Base-by-base conservation (phyloP, 2,113 vertebrate species). In the Scortum barcoo region DNA sequence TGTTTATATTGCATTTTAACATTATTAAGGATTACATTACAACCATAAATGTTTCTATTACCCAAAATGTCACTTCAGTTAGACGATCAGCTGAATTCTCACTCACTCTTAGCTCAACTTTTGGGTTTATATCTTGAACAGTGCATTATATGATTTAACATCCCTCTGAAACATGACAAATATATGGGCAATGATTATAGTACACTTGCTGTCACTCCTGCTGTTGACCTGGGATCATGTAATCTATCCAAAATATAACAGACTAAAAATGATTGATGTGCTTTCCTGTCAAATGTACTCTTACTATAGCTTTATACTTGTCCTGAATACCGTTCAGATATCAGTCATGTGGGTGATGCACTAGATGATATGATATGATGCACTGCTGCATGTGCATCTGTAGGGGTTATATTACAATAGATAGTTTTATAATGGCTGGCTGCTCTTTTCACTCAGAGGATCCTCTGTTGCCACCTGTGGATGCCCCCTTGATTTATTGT, bases 401-500 rank as follows among this genome's bases (percentile, higher is more conserved):
- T 58, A 20, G 14, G 12, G 46, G 12, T 46, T 66, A 7, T 50
- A 30, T 57, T 20, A 58, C 19, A 67, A 9, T 20, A n/a, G 2
- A 62, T 36, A 17, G 17, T 62, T n/a, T 69, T 42, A 36, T 56
- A 74, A 44, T 36, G 13, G 57, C 28, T 3, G 19, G 48, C n/a
- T 48, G 56, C 40, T 78, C 62, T 42, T 50, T 81, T 78, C 40
- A 50, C 74, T 42, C 61, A 53, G 42, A 44, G 6, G 3, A 67
- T 54, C 26, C 17, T 76, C n/a, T 51, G 24, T 65, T 44, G 11
- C 40, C 50, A 46, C 38, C 46, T 67, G 40, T 71, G 57, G 30
- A 46, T 56, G 28, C 62, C 28, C 28, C 14, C 40, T 80, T 67
- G 76, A 80, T 69, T 77, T 76, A 76, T 69, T 30, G 20, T 80